phyloP scores from a whole-genome alignment of 2,888 invertebrate genomes.

The Drosophila fungiperda region DNA sequence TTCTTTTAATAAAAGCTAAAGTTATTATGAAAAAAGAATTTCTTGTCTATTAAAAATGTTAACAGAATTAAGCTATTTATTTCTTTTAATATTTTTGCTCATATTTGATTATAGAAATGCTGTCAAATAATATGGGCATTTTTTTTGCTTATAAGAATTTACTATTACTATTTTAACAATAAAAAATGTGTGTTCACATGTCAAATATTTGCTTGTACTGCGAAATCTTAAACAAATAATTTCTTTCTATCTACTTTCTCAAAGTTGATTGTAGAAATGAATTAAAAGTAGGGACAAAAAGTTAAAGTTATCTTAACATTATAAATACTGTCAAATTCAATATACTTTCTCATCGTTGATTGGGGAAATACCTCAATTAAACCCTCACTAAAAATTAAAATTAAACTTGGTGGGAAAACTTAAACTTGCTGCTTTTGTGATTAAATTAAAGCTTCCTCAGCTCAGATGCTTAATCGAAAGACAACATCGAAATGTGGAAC shows the following conservation, averaged over 20 bases:
- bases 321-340: not conserved
- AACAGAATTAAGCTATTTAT: not conserved
- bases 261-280: not conserved
- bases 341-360: not conserved
- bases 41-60: too few species aligned
- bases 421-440: not conserved
- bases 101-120: not conserved
- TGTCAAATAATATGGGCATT: not conserved
- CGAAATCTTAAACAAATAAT: not conserved
- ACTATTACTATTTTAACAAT: not conserved
- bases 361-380: not conserved
- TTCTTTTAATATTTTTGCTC: not conserved
- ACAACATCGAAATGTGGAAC: not conserved
- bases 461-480: not conserved
- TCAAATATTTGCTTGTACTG: not conserved
- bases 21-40: not conserved
- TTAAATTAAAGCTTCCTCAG: slow-evolving; percentile 12
- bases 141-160: not conserved
- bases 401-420: not conserved
- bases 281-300: not conserved
- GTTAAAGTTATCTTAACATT: not conserved
- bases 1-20: not conserved
- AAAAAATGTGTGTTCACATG: not conserved
- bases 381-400: not conserved
- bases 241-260: not conserved